Evolutionary conservation across 2,797 vertebrate genomes (phyloP).

Genomic region (Propithecus deckenii): DNA sequence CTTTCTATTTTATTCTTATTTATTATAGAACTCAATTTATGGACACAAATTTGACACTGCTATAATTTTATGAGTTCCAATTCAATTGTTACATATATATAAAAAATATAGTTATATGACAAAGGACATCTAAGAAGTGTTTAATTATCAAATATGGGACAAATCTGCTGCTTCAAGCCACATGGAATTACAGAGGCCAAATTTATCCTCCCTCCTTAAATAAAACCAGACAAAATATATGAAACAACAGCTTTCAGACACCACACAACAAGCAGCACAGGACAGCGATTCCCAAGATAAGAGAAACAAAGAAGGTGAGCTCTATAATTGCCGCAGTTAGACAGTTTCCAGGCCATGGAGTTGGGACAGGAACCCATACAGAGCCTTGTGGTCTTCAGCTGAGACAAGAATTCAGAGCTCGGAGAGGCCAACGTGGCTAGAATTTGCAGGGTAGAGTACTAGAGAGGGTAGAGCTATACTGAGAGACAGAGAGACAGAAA

Average conservation of each 20-base stretch:
- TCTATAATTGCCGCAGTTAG: neutral
- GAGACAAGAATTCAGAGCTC: neutral
- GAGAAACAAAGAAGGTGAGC: neutral
- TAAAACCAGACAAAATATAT: neutral
- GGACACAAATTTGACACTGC: neutral
- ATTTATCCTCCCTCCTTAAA: slow-evolving; percentile 25
- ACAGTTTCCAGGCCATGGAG: neutral
- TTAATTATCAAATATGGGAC: neutral
- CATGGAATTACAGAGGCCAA: neutral
- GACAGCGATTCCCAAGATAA: neutral
- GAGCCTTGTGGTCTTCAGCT: neutral
- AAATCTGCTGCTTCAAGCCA: neutral
- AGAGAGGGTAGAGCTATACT: neutral
- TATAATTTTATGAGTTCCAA: slow-evolving; percentile 5
- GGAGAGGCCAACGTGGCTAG: neutral
- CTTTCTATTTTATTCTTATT: slow-evolving; percentile 3
- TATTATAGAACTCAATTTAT: neutral
- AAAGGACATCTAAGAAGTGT: neutral
- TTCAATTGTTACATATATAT: neutral
- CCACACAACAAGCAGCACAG: neutral
- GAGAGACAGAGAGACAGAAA: too few species aligned
- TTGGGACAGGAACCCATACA: neutral
- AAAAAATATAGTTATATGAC: neutral
- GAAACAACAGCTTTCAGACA: neutral
- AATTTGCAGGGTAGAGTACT: neutral